Evolutionary conservation across 2,888 invertebrate genomes (phyloP), one percentile per base, ranked within the genome.

Genomic region (Eristalis tenax): DNA sequence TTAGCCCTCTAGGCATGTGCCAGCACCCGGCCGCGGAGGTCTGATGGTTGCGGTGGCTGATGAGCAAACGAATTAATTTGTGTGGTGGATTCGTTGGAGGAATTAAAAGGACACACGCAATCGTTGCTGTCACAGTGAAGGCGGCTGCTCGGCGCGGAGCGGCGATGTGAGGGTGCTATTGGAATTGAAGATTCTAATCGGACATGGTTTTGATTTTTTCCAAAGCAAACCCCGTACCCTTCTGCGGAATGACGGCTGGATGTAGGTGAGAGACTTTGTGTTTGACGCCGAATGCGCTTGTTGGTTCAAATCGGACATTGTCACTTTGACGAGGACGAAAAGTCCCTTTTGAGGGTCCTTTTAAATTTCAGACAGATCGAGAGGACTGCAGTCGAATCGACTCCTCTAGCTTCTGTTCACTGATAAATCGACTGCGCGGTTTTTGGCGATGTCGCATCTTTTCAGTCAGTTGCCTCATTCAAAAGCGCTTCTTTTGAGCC

Each of bases 91-190:
- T 76, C 64, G 66, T 73, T 73, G 79, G 65, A 83, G 76, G 87
- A 80, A 83, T 83, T 87, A 87, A 87, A 64, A 68, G 73, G 76
- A 76, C 79, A 80, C 87, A 87, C 83, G 87, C 87, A 80, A 87
- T 57, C 38, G 63, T 23, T 59, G 63, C 32, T 66, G 70, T 79
- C 73, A 64, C 63, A 43, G 26, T 13, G 38, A 13, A 13, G 32
- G 32, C 32, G 32, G 6, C 22, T 66, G 56, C 6, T 11, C 74
- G 63, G 65, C 2, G 26, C 26, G 26, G 26, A 1, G 26, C 3
- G 38, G 15, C 22, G 57, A 11, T 61, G 40, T 50, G 69, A 64
- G 64, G 40, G 43, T 83, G 83, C 61, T 38, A 57, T 26, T 76
- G 61, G 75, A 71, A 75, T 23, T 64, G 43, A 23, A 80, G 83